phyloP scores from a whole-genome alignment of 2,888 invertebrate species.

The Zeuzera pyrina region DNA sequence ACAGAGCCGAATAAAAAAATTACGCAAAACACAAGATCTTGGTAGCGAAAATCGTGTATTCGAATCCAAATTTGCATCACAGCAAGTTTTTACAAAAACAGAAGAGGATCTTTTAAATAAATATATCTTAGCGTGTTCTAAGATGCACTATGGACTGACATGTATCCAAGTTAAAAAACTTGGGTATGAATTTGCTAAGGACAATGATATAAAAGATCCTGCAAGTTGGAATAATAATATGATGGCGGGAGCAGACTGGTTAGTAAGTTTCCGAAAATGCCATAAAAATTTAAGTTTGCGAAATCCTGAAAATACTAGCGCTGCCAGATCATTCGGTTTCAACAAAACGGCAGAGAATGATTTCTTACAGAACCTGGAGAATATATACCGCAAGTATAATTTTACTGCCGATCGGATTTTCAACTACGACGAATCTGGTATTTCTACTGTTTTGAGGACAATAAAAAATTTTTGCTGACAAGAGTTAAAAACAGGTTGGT shows the following conservation, averaged over 20 bases:
- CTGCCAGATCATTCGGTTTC: slow-evolving; percentile 4
- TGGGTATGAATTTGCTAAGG: not conserved
- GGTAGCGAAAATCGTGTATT: too few species aligned
- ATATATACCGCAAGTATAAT: slow-evolving; percentile 1
- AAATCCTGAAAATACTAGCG: slow-evolving; percentile 2
- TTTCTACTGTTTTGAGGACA: not conserved
- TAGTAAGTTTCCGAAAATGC: not conserved
- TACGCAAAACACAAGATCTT: too few species aligned
- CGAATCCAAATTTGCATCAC: too few species aligned
- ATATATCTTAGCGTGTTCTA: too few species aligned
- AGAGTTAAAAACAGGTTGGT: slow-evolving; percentile 17
- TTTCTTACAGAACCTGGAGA: slow-evolving; percentile 2
- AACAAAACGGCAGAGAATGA: slow-evolving; percentile 4
- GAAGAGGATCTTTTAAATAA: too few species aligned
- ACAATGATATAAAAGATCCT: not conserved
- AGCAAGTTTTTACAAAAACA: too few species aligned
- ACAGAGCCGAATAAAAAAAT: too few species aligned
- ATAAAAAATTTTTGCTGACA: not conserved
- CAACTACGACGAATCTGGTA: slow-evolving; percentile 4
- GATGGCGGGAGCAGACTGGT: not conserved
- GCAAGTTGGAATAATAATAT: not conserved
- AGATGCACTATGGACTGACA: too few species aligned
- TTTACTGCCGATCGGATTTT: slow-evolving; percentile 3
- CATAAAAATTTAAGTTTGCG: not conserved
- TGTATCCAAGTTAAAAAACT: too few species aligned